phyloP scores from a whole-genome alignment of 30 jellyfish, hydroid and myxozoan genomes.

The Catostylus mosaicus region DNA sequence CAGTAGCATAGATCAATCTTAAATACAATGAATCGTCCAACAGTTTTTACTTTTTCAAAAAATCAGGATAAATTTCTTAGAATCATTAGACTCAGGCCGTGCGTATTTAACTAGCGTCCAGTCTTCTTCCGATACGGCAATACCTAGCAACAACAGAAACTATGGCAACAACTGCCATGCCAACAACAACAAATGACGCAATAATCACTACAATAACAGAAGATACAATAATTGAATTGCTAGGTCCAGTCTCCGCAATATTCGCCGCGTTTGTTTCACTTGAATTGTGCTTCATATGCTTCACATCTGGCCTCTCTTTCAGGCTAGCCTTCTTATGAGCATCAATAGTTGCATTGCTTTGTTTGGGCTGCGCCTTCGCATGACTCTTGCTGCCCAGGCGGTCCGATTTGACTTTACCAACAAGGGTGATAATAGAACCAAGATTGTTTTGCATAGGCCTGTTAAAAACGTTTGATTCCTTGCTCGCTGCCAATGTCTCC shows the following conservation, averaged over 20 bases:
- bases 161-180: slow-evolving; percentile 98
- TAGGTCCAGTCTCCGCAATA: slow-evolving; percentile 88
- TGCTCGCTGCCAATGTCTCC: slow-evolving; percentile 19
- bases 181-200: slow-evolving; percentile 95
- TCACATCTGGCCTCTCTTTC: slow-evolving; percentile 78
- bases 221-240: slow-evolving; percentile 88
- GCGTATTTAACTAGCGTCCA: slow-evolving; percentile 55
- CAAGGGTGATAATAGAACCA: slow-evolving; percentile 92
- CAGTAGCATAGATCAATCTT: no score
- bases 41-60: no score
- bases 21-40: no score
- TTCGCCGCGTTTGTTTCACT: slow-evolving; percentile 95
- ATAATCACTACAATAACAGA: slow-evolving; percentile 88
- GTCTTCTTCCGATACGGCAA: slow-evolving; percentile 84
- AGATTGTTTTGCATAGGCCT: slow-evolving; percentile 76
- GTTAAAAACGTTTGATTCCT: slow-evolving; percentile 24
- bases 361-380: slow-evolving; percentile 51
- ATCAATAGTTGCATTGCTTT: slow-evolving; percentile 42
- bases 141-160: slow-evolving; percentile 96
- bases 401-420: slow-evolving; percentile 85
- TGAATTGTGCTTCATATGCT: slow-evolving; percentile 76
- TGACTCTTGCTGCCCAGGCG: slow-evolving; percentile 67
- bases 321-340: slow-evolving; percentile 85
- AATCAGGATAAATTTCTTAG: no score
- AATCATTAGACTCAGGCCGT: no score